Evolutionary conservation across 2,888 invertebrate genomes (phyloP), one percentile per base, ranked within the genome.

Genomic region (Agriopis aurantiaria): DNA sequence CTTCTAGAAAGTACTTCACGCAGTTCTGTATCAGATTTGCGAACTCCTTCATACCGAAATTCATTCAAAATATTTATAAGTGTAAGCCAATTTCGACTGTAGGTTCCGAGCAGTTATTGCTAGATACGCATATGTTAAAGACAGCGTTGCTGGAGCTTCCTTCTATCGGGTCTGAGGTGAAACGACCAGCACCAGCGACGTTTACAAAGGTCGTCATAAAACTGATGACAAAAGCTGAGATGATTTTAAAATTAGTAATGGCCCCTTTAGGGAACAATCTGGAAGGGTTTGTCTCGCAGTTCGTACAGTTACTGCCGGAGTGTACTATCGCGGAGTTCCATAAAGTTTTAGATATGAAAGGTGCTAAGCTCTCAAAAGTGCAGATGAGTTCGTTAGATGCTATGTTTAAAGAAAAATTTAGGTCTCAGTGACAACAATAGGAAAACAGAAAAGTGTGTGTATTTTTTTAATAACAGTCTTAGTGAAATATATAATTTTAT

Each of bases 241-340:
- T 99, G 98, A 97, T 99, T 51, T 93, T 99, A n/a, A 99, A 99
- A 94, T 96, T 99, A 45, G 98, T 99, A 0, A 99, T 99, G 99
- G 97, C 99, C 0, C 98, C 99, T 0, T 94, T 97, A 17, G 98
- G 98, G 76, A 87, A 87, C 0, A 86, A 88, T 7, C 91, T 96
- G 0, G 96, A 97, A 56, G 96, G 96, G 0, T 97, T 99, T 83
- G 97, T 98, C 0, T 97, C 97, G 57, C 99, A 99, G 85, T 99
- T 98, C 83, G 95, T 97, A 60, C 98, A 98, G 85, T 90, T 99
- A 11, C 88, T 99, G 68, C 98, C 99, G 0, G 99, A 99, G 76
- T 96, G 97, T 17, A 98, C 98, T 65, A 90, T 97, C 33, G 95
- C 96, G 0, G 99, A 99, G 89, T 98, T 99, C 86, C 98, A 98